Evolutionary conservation across 2,113 vertebrate genomes (phyloP), one percentile per base, ranked within the genome.

Genomic region (Eulacestoma nigropectus): DNA sequence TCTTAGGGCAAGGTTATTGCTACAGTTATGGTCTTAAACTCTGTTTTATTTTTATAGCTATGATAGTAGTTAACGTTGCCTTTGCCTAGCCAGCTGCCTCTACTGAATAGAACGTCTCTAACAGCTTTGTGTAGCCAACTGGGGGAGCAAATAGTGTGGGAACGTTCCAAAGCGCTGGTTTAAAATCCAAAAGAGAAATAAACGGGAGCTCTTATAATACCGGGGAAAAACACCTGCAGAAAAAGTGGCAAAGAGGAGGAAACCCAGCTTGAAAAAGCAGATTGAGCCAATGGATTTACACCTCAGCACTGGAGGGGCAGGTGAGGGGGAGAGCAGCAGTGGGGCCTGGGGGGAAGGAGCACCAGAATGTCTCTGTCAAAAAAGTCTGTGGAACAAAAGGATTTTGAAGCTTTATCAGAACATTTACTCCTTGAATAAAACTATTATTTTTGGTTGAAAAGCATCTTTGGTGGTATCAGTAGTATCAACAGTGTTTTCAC

Each of bases 1-100:
- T 95, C 94, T 96, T 91, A 97, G 60, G 90, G 52, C 87, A 93
- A 94, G 70, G 86, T 97, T 97, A 96, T 95, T 95, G 73, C 84
- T 89, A 89, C 84, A 87, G 92, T 93, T 97, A 95, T 87, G 85
- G 93, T 97, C 92, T 93, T 94, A 95, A 97, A 92, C 81, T 88
- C 84, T 91, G 72, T 93, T 94, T 95, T 93, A 88, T 95, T 95
- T 90, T 97, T 93, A 96, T 94, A 92, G 93, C 73, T 84, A 42
- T 42, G 70, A 57, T 72, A 91, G 91, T 83, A 74, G 78, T 92
- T 97, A 95, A 92, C 1, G 0, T 70, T 95, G 64, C 67, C 37
- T 96, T 92, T 84, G 81, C 87, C 63, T 81, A 89, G 60, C 64
- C 90, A 95, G 72, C 93, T 97, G 93, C 90, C 69, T 95, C 63